Percentiles rank a stretch among this genome's conserved stretches.
Conservation (phyloP, 2,797 vertebrate species). For the Eulemur albifrons region DNA sequence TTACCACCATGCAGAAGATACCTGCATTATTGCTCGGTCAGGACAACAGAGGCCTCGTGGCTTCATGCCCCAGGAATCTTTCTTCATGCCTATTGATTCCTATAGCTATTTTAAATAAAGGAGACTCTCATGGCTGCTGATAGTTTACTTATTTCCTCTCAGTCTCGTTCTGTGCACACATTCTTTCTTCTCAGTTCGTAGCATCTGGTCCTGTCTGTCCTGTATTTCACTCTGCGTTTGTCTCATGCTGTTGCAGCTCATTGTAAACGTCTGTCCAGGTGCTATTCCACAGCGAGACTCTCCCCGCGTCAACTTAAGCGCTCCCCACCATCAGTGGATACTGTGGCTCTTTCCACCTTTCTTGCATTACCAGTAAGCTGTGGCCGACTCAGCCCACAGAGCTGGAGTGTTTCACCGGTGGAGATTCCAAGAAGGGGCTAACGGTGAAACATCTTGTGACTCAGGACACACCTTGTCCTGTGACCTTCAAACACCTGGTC, state of each 20-base stretch:
- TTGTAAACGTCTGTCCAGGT: neutral
- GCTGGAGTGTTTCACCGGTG: neutral
- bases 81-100: neutral
- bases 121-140: neutral
- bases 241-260: neutral
- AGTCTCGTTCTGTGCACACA: neutral
- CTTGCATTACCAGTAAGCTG: neutral
- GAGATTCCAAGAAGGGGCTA: neutral
- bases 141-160: neutral
- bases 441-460: neutral
- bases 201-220: neutral
- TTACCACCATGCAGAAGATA: neutral
- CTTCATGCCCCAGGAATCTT: neutral
- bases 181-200: neutral
- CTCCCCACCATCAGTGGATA: neutral
- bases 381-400: neutral
- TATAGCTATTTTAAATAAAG: neutral
- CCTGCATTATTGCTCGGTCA: neutral
- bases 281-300: neutral
- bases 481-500: neutral
- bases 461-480: neutral
- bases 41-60: neutral
- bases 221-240: neutral
- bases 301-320: neutral
- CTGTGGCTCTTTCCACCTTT: neutral